Evolutionary conservation across 2,113 vertebrate species (phyloP).

Genomic region (Lanius ludovicianus): DNA sequence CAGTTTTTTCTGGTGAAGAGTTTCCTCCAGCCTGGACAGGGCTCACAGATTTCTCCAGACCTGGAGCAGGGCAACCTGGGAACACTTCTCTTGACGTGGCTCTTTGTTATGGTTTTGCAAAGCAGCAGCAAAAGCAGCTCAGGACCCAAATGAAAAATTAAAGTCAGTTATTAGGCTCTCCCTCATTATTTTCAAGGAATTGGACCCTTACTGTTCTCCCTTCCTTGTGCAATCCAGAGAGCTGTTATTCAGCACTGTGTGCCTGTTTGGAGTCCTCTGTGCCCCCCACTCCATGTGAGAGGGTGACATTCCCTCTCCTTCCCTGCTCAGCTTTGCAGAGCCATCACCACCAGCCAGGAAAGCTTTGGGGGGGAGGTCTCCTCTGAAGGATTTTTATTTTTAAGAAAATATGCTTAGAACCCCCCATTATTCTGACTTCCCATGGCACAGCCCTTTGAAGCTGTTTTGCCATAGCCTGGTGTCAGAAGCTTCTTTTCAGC

Average conservation of each 20-base stretch:
- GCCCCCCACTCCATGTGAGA: too few species aligned
- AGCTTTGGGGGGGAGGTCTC: accelerated
- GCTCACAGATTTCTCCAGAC: background rate
- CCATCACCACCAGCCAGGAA: background rate
- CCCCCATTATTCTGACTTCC: background rate
- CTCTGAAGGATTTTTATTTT: background rate
- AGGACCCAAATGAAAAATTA: background rate
- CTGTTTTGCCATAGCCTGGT: background rate
- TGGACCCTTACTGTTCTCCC: background rate
- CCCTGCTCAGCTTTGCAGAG: background rate
- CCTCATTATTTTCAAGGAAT: background rate
- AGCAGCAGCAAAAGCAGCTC: background rate
- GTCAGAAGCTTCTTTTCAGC: background rate
- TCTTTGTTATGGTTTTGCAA: background rate
- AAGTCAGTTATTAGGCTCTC: background rate
- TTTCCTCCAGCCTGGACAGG: background rate
- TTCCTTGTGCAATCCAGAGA: background rate
- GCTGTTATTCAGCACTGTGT: background rate
- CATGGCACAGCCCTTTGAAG: background rate
- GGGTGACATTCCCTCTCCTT: background rate
- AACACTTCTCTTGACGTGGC: background rate
- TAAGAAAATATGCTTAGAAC: background rate
- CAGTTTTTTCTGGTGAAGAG: background rate
- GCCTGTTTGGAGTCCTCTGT: background rate
- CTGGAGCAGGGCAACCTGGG: background rate